A percentile compares a stretch with the other conserved stretches of the same genome.
These are phyloP conservation scores for Sycophila sp. DNA, from an alignment of 1,140 invertebrate genomes.

Conservation along the genomic window DNA sequence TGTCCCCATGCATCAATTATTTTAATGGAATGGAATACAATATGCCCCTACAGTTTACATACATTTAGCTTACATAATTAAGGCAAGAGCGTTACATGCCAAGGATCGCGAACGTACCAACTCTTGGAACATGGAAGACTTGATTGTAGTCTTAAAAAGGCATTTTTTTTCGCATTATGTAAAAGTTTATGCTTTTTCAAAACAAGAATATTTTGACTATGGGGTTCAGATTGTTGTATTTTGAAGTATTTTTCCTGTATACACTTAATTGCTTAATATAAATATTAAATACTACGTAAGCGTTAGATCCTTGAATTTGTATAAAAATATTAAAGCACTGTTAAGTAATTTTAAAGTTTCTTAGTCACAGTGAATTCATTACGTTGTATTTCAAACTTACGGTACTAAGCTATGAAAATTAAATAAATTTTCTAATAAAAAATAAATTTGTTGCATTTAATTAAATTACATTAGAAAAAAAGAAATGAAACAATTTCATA, in stretches of 20 bases:
- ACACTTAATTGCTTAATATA: background rate
- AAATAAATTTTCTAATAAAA: background rate
- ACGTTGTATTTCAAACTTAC: background rate
- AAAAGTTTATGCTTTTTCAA: background rate
- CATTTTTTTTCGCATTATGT: background rate
- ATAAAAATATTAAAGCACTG: background rate
- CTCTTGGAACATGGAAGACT: background rate
- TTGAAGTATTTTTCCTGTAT: background rate
- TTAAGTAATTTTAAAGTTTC: background rate
- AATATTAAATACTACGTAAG: background rate
- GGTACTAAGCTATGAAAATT: background rate
- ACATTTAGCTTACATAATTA: conserved; percentile 26
- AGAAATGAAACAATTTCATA: background rate
- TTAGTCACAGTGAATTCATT: background rate
- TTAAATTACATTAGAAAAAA: background rate
- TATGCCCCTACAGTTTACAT: no score
- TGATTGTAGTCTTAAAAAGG: background rate
- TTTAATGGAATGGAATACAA: no score
- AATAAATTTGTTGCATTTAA: background rate
- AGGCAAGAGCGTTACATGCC: conserved; percentile 32
- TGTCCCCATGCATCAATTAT: no score
- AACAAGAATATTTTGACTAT: background rate
- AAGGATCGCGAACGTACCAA: background rate
- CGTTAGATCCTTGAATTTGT: background rate
- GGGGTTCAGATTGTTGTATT: background rate